phyloP scores from a whole-genome alignment of 2,797 vertebrate genomes.

The Platalea minor region DNA sequence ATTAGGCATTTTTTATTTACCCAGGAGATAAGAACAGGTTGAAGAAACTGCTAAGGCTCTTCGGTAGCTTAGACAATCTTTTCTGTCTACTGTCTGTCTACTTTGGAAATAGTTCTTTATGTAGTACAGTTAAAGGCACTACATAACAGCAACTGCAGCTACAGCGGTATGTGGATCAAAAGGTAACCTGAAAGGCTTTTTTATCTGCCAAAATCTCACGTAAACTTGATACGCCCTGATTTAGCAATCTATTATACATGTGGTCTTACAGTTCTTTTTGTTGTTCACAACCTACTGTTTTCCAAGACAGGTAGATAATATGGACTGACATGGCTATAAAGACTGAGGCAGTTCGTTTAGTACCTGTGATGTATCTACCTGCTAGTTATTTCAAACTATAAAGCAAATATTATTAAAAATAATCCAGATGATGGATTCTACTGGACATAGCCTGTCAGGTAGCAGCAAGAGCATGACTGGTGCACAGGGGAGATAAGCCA shows the following conservation, averaged over 20 bases:
- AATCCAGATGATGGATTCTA: not conserved
- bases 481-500: not conserved
- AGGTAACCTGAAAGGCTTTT: not conserved
- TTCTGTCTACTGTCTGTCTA: not conserved
- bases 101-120: not conserved
- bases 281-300: not conserved
- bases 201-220: not conserved
- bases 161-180: not conserved
- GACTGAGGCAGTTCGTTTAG: not conserved
- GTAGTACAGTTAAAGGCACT: not conserved
- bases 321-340: not conserved
- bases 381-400: not conserved
- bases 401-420: not conserved
- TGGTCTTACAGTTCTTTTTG: not conserved
- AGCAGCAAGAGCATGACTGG: not conserved
- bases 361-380: not conserved
- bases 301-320: not conserved
- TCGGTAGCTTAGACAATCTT: not conserved
- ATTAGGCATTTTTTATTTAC: conserved; percentile 18
- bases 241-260: not conserved
- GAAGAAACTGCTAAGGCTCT: conserved; percentile 3
- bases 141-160: not conserved
- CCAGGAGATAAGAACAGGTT: not conserved
- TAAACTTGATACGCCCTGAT: not conserved
- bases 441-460: not conserved